A percentile compares a stretch with the other conserved stretches of the same genome.
phyloP scores from a whole-genome alignment of 2,113 vertebrate species.

The Neodon shergylaensis region DNA sequence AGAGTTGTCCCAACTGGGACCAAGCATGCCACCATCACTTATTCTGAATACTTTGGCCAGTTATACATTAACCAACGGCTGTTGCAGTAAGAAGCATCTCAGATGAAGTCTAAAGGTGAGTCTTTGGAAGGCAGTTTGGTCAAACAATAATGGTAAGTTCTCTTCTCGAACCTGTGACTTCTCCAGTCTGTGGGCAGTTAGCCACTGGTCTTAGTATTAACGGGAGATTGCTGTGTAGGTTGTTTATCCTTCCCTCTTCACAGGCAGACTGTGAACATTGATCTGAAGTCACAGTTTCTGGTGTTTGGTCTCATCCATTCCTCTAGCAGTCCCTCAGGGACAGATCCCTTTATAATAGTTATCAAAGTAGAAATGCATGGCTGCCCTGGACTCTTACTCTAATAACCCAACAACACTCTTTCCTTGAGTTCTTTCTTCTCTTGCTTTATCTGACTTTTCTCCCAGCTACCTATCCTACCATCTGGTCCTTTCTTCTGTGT shows the following conservation, averaged over 20 bases:
- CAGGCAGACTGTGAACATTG: not conserved
- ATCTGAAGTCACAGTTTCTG: not conserved
- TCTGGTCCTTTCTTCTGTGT: not conserved
- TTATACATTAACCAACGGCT: not conserved
- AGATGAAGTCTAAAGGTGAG: no score
- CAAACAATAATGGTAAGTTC: not conserved
- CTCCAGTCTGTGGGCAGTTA: not conserved
- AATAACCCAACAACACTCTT: not conserved
- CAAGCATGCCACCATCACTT: no score
- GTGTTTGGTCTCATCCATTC: not conserved
- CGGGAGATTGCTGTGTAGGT: not conserved
- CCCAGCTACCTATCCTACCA: not conserved
- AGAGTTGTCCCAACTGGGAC: not conserved
- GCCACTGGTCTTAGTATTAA: not conserved
- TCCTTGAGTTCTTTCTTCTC: not conserved
- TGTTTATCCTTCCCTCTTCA: not conserved
- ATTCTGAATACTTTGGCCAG: not conserved
- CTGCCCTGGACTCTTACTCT: not conserved
- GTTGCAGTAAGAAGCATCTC: not conserved
- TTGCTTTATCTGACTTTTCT: not conserved
- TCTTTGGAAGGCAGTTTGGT: not conserved
- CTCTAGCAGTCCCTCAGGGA: not conserved
- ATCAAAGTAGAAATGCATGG: not conserved
- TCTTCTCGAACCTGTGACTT: not conserved
- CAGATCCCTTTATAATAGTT: rapidly evolving